Evolutionary conservation across 2,888 invertebrate species (phyloP).

Genomic region (Microplitis manilae): DNA sequence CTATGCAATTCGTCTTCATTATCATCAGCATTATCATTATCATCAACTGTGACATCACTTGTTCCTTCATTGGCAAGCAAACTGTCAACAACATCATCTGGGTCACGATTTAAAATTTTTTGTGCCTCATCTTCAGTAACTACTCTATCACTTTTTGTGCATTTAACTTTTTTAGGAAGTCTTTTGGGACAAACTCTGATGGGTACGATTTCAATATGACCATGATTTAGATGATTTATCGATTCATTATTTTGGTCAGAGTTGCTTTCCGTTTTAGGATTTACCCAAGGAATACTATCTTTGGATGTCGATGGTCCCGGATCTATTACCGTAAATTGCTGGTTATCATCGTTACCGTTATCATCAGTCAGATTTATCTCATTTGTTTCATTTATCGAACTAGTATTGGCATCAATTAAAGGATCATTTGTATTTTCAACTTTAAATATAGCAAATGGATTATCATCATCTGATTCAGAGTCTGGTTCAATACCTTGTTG

Average conservation of each 20-base stretch:
- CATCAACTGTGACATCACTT: not conserved
- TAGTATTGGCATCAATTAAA: not conserved
- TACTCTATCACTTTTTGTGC: slow-evolving; percentile 18
- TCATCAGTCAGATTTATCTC: not conserved
- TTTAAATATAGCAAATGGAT: slow-evolving; percentile 61
- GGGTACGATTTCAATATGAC: slow-evolving; percentile 14
- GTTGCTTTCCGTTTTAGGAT: slow-evolving; percentile 16
- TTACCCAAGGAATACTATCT: slow-evolving; percentile 50
- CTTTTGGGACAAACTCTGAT: not conserved
- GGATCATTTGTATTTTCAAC: slow-evolving; percentile 31
- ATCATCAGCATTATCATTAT: not conserved
- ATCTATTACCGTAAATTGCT: slow-evolving; percentile 47
- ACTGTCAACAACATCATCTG: not conserved
- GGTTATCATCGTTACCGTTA: slow-evolving; percentile 22
- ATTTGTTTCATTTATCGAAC: not conserved
- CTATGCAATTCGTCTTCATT: not conserved
- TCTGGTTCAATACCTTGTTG: slow-evolving; percentile 59
- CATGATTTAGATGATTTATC: slow-evolving; percentile 17
- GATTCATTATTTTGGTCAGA: not conserved
- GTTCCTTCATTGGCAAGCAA: not conserved
- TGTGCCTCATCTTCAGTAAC: not conserved
- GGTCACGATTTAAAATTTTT: not conserved
- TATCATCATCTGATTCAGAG: slow-evolving; percentile 65
- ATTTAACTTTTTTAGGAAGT: slow-evolving; percentile 10
- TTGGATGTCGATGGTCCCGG: slow-evolving; percentile 58